These are phyloP conservation scores for Trichonephila clavata DNA, from an alignment of 1,140 invertebrate species.

Conservation along the genomic window DNA sequence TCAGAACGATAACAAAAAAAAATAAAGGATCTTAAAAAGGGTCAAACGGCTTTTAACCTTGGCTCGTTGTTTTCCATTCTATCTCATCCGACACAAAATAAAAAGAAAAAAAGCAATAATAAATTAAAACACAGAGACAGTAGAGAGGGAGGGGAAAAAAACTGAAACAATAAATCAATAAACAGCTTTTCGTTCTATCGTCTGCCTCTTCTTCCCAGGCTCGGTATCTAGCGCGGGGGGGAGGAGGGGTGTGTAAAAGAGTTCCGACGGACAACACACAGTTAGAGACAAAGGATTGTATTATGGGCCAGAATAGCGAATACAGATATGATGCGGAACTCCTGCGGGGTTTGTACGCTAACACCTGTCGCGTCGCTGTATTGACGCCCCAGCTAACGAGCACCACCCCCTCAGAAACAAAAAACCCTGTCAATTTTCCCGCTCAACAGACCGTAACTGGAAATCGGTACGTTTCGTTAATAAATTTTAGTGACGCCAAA, in stretches of 20 bases:
- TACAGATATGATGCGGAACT: conserved; percentile 65
- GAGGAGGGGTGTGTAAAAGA: conserved; percentile 24
- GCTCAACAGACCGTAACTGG: conserved; percentile 63
- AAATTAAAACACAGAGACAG: conserved; percentile 32
- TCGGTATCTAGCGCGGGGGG: too few relatives aligned
- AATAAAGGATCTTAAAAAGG: conserved; percentile 15
- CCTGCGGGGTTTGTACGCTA: conserved; percentile 64
- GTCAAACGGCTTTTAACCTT: conserved; percentile 76
- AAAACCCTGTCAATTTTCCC: conserved; percentile 67
- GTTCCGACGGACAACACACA: conserved; percentile 44
- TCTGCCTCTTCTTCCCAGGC: background rate
- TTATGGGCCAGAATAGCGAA: conserved; percentile 56
- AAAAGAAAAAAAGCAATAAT: conserved; percentile 32
- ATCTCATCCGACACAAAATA: conserved; percentile 51
- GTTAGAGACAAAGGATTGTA: conserved; percentile 67
- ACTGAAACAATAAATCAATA: conserved; percentile 71
- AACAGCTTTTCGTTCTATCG: conserved; percentile 19
- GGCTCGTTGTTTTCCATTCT: conserved; percentile 46
- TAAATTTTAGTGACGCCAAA: conserved; percentile 49
- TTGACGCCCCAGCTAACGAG: conserved; percentile 73
- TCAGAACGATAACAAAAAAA: background rate
- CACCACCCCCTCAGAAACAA: conserved; percentile 48
- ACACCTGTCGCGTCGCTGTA: conserved; percentile 72
- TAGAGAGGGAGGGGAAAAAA: background rate
- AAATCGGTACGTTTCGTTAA: conserved; percentile 75